Conservation (phyloP, 2,888 invertebrate genomes). For the Scrobipalpa costella region DNA sequence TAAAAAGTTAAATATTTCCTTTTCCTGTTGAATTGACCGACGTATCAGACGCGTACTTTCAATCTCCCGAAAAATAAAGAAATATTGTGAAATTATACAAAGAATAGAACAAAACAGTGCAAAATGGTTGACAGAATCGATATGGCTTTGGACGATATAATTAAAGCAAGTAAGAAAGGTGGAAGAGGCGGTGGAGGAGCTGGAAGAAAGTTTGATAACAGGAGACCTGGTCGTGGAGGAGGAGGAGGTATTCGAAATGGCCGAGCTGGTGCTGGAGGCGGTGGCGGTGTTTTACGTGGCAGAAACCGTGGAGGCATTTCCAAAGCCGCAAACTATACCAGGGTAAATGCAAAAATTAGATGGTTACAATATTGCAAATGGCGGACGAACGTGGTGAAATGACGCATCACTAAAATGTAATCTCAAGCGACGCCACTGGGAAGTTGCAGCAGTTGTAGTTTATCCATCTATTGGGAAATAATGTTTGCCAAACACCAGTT, state of each 20-base stretch:
- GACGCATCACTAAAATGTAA: constrained; percentile 30
- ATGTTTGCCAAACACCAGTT: constrained; percentile 18
- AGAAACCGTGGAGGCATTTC: constrained; percentile 87
- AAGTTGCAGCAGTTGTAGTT: constrained; percentile 22
- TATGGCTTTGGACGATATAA: constrained; percentile 98
- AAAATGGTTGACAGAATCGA: constrained; percentile 97
- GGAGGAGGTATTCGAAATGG: constrained; percentile 74
- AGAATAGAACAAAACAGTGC: constrained; percentile 22
- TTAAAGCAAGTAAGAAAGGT: constrained; percentile 90
- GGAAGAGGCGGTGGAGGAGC: constrained; percentile 81
- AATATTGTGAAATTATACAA: neutral
- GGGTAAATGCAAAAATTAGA: constrained; percentile 82
- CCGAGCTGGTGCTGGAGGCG: constrained; percentile 65
- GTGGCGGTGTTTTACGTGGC: constrained; percentile 84
- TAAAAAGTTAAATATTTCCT: neutral
- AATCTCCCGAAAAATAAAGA: neutral
- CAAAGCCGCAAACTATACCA: constrained; percentile 83
- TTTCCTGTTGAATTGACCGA: constrained; percentile 12
- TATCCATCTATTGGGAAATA: constrained; percentile 16
- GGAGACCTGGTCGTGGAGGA: constrained; percentile 68
- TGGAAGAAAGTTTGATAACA: constrained; percentile 75
- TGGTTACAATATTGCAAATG: constrained; percentile 72
- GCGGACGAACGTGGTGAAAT: constrained; percentile 66
- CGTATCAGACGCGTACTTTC: constrained; percentile 8
- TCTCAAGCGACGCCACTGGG: constrained; percentile 23